Base-by-base conservation (phyloP, 1,140 invertebrate species). In the Drosophila sturtevanti region DNA sequence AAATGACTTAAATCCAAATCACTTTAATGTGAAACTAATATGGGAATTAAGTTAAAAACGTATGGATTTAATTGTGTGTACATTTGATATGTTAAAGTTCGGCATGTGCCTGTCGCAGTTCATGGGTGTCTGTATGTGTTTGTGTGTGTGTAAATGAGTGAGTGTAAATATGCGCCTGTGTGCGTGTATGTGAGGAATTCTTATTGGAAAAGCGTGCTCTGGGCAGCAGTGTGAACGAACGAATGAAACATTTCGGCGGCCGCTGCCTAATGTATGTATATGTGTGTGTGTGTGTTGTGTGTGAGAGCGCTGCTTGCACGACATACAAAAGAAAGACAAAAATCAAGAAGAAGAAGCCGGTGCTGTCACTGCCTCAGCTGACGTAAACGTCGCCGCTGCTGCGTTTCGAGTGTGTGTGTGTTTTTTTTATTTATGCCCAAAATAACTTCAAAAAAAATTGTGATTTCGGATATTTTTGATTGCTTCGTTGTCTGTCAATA, bases 181-280 rank as follows among this genome's bases (percentile, higher is more conserved):
- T 69, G 60, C 58, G 58, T 63, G 71, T 65, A 61, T 79, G 68
- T 56, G 65, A 79, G 58, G 77, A 76, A 89, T 89, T 87, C 82
- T 82, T 87, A 87, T 87, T 87, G 82, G 82, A 87, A 87, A 87
- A 87, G 82, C 82, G 79, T 87, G 82, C 72, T 87, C 77, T 38
- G 12, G 37, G 37, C 41, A 81, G 80, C 82, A 62, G 72, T 76
- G 73, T 76, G 72, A 76, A 76, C 73, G 72, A 69, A 69, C 65
- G 72, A 63, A 51, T 56, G 63, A 74, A 72, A 63, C 70, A 79
- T 82, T 82, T 82, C 80, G 80, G 80, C 75, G 79, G 79, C 72
- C 59, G 71, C 66, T 37, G 68, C 66, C 67, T 58, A 58, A 70
- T 31, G 35, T 21, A 34, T 59, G 68, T 62, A 44, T 56, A 48